A percentile compares a stretch with the other conserved stretches of the same genome.
Evolutionary conservation across 2,797 vertebrate genomes (phyloP).

Genomic region (Falco columbarius): DNA sequence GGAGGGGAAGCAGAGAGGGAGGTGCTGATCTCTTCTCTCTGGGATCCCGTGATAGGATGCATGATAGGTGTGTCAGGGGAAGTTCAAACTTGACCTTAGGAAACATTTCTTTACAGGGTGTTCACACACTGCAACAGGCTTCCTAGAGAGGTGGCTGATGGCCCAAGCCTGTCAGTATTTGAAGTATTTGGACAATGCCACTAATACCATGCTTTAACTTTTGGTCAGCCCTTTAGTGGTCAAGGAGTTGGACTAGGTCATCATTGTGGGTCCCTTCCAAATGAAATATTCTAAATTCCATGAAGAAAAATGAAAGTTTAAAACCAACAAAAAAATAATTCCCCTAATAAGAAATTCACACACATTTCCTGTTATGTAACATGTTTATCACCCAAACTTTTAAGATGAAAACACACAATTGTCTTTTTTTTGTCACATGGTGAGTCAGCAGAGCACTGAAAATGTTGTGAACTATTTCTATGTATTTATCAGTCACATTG

Average conservation of each 20-base stretch:
- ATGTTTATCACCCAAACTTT: background rate
- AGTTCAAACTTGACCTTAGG: background rate
- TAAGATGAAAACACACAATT: background rate
- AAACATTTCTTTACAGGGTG: background rate
- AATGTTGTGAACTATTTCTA: background rate
- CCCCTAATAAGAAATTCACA: background rate
- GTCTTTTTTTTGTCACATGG: background rate
- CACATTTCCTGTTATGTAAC: background rate
- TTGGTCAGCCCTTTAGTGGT: background rate
- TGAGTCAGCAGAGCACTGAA: background rate
- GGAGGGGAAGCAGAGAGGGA: background rate
- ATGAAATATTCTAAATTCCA: background rate
- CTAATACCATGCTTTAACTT: background rate
- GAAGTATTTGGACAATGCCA: background rate
- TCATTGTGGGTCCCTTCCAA: background rate
- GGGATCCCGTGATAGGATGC: rapidly evolving
- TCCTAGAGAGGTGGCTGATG: background rate
- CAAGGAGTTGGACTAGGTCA: background rate
- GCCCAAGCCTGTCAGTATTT: background rate
- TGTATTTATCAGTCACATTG: background rate
- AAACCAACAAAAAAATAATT: background rate
- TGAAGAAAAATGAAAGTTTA: background rate
- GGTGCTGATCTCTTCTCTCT: background rate
- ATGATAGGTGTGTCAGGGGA: rapidly evolving
- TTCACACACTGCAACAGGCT: background rate